These are phyloP conservation scores for Scomber scombrus DNA, from an alignment of 2,113 vertebrate genomes.

Conservation along the genomic window DNA sequence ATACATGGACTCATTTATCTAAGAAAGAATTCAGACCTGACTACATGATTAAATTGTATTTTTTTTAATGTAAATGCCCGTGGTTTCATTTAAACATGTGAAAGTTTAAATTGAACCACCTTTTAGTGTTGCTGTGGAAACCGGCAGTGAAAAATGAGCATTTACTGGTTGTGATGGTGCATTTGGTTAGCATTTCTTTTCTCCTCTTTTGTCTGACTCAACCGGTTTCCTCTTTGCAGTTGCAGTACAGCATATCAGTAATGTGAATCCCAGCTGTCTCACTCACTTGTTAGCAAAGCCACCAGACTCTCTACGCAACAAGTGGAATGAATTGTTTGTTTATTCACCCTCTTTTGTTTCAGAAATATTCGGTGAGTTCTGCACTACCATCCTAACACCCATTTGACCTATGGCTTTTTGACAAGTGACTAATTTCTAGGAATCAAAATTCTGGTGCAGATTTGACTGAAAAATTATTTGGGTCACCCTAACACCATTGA, in stretches of 20 bases:
- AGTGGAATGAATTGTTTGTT: slow-evolving; percentile 3
- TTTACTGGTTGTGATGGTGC: not conserved
- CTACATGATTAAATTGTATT: not conserved
- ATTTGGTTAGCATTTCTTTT: not conserved
- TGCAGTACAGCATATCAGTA: slow-evolving; percentile 8
- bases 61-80: not conserved
- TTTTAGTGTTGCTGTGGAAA: not conserved
- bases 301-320: not conserved
- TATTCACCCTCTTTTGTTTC: slow-evolving; percentile 15
- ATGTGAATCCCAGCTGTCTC: slow-evolving; percentile 44
- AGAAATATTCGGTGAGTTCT: not conserved
- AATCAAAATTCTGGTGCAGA: not conserved
- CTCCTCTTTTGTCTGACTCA: slow-evolving; percentile 23
- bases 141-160: not conserved
- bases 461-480: not conserved
- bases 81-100: not conserved
- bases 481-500: not conserved
- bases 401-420: not conserved
- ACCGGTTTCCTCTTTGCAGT: slow-evolving; percentile 33
- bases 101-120: not conserved
- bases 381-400: not conserved
- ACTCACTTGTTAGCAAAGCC: slow-evolving; percentile 32
- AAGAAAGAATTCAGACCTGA: not conserved
- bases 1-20: not conserved
- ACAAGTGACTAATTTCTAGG: not conserved